Base-by-base conservation (phyloP, 2,113 vertebrate species). In the Bostrychus sinensis region DNA sequence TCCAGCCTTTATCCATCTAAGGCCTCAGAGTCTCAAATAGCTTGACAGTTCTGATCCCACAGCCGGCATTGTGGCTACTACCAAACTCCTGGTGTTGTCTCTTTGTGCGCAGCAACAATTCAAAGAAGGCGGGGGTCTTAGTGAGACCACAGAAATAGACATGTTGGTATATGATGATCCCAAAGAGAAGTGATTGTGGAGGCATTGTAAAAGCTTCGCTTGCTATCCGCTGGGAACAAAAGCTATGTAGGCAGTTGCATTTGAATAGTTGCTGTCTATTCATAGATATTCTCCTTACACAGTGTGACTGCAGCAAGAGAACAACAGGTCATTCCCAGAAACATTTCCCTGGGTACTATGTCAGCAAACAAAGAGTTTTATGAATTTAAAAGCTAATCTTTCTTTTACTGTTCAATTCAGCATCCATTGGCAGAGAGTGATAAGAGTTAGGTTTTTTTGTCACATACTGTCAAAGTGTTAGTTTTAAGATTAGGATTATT, bases 21-120 rank as follows among this genome's bases (percentile, higher is more conserved):
- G 80, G 86, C 70, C 57, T 77, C 26, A 17, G 12, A 28, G 63
- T 88, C 82, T 78, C 62, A 87, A 84, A 89, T 82, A 86, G 84
- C 76, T 66, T 11, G 4, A 54, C 63, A 38, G 56, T 86, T 23
- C 72, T 81, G 70, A 87, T 76, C 83, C 78, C 25, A 36, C 28
- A 26, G 58, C 64, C 41, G 22, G 32, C 69, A 57, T 46, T 65
- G 50, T 66, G 56, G 58, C 60, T 51, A 36, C 64, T 57, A 56
- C 62, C 36, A 62, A 56, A 73, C 57, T 36, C 28, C 25, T 61
- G 20, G 26, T 77, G 59, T 65, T 75, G 74, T 85, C 65, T 67
- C 57, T 71, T 72, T 66, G 66, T 66, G 57, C 19, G 34, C 38
- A 77, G 22, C 64, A 72, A 70, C 71, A 77, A 84, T 86, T 82